Conservation (phyloP, 2,888 invertebrate genomes). For the Xylocampa areola region DNA sequence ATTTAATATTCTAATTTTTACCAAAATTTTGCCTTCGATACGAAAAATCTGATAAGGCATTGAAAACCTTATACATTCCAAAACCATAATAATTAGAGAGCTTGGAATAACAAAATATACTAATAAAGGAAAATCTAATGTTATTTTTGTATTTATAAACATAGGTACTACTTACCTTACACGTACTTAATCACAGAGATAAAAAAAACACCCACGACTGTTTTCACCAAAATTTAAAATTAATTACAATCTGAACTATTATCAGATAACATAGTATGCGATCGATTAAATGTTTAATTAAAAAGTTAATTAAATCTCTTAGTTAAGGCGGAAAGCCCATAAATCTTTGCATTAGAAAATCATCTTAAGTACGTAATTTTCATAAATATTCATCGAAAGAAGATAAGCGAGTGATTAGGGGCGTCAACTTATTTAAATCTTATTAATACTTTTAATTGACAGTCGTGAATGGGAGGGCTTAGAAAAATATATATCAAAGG, state of each 20-base stretch:
- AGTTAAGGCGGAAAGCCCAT: constrained; percentile 28
- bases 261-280: constrained; percentile 26
- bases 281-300: constrained; percentile 55
- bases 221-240: too few relatives aligned
- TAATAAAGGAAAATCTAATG: too few relatives aligned
- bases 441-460: constrained; percentile 41
- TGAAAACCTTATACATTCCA: too few relatives aligned
- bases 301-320: constrained; percentile 52
- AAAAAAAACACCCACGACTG: not conserved
- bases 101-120: too few relatives aligned
- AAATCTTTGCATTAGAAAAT: constrained; percentile 40
- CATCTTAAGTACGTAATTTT: constrained; percentile 26
- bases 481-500: not conserved
- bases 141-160: too few relatives aligned
- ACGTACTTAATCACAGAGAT: not conserved
- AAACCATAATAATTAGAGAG: too few relatives aligned
- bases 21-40: too few relatives aligned
- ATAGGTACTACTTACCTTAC: too few relatives aligned
- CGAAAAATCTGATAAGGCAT: too few relatives aligned
- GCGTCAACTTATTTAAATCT: constrained; percentile 29
- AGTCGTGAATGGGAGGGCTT: constrained; percentile 8
- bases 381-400: constrained; percentile 43
- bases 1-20: too few relatives aligned
- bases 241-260: constrained; percentile 5
- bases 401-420: constrained; percentile 25